Evolutionary conservation across 92 coral and sea anemone species (phyloP).

Genomic region (Plumapathes pennacea): DNA sequence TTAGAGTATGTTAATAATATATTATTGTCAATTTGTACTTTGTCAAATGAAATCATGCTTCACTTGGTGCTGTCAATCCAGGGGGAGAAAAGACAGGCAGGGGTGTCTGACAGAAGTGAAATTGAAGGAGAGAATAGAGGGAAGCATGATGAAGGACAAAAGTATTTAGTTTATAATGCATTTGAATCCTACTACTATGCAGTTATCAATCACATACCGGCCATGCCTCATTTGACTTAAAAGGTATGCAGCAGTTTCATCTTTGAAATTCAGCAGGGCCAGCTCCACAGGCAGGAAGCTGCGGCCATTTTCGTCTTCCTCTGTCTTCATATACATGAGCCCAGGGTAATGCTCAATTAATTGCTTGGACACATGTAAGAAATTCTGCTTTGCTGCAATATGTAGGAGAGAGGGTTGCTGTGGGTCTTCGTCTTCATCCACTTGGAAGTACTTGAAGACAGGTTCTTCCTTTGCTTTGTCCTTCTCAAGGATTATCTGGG

Average conservation of each 20-base stretch:
- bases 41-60: too few relatives aligned
- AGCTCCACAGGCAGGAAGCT: constrained; percentile 72
- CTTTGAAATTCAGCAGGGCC: constrained; percentile 68
- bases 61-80: too few relatives aligned
- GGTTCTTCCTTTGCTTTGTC: constrained; percentile 57
- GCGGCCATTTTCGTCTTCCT: constrained; percentile 51
- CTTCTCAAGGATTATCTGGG: constrained; percentile 74
- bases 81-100: too few relatives aligned
- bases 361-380: constrained; percentile 71
- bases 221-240: constrained; percentile 89
- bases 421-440: constrained; percentile 72
- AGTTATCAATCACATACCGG: constrained; percentile 77
- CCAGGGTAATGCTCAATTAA: constrained; percentile 74
- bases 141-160: too few relatives aligned
- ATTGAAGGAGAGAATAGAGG: too few relatives aligned
- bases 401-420: constrained; percentile 78
- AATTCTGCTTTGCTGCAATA: constrained; percentile 83
- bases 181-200: too few relatives aligned
- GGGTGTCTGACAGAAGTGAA: too few relatives aligned
- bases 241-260: constrained; percentile 84
- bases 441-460: constrained; percentile 67
- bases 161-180: too few relatives aligned
- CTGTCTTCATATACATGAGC: constrained; percentile 70
- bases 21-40: too few relatives aligned
- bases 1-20: neutral